phyloP scores from a whole-genome alignment of 1,140 invertebrate species.

The Pseudomyrmex pallidus region DNA sequence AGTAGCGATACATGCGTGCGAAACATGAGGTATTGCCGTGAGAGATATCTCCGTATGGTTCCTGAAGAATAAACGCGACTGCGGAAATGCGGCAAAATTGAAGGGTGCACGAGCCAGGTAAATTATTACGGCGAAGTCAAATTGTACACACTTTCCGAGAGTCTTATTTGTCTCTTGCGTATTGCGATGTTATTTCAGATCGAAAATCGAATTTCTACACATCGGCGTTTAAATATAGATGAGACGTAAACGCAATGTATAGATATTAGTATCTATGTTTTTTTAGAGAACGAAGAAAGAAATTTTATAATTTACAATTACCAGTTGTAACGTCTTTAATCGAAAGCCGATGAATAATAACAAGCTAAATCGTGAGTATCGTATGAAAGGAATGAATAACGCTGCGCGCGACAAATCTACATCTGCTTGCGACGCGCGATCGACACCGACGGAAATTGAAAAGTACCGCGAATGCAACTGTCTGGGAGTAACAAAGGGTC shows the following conservation, averaged over 20 bases:
- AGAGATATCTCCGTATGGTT: slow-evolving; percentile 30
- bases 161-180: neutral
- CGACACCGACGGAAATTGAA: slow-evolving; percentile 56
- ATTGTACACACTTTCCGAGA: neutral
- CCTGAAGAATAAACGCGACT: slow-evolving; percentile 11
- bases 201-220: slow-evolving; percentile 26
- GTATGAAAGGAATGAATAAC: neutral
- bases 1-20: slow-evolving; percentile 38
- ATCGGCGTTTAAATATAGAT: slow-evolving; percentile 5
- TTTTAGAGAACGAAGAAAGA: no score
- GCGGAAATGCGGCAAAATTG: slow-evolving; percentile 36
- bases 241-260: neutral
- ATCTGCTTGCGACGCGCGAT: slow-evolving; percentile 36
- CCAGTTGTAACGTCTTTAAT: slow-evolving; percentile 10
- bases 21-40: slow-evolving; percentile 49
- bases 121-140: slow-evolving; percentile 15
- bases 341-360: slow-evolving; percentile 20
- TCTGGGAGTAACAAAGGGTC: slow-evolving; percentile 54
- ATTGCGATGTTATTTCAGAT: slow-evolving; percentile 21
- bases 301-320: no score
- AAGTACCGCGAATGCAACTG: slow-evolving; percentile 48
- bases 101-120: slow-evolving; percentile 32
- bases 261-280: no score
- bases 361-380: slow-evolving; percentile 2
- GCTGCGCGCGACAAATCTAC: slow-evolving; percentile 37